Evolutionary conservation across 2,113 vertebrate genomes (phyloP).

Genomic region (Mionectes macconnelli): DNA sequence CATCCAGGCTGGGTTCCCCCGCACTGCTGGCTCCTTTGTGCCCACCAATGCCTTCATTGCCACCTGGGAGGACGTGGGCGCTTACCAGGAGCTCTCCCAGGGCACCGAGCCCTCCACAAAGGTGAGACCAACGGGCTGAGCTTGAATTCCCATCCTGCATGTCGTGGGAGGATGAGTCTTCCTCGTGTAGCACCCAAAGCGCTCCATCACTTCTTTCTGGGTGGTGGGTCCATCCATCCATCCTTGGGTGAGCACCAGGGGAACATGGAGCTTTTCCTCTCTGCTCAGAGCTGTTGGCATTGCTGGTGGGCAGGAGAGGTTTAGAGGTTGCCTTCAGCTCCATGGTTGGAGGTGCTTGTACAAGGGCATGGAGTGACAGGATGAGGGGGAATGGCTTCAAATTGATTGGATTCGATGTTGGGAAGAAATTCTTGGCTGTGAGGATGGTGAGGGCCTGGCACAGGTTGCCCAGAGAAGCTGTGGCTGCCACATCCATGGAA

Average conservation of each 20-base stretch:
- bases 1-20: conserved; percentile 82
- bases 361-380: background rate
- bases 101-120: conserved; percentile 66
- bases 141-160: fast-evolving
- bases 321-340: background rate
- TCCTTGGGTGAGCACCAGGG: background rate
- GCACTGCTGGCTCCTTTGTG: conserved; percentile 63
- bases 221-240: background rate
- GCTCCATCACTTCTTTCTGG: background rate
- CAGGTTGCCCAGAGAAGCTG: background rate
- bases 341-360: background rate
- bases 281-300: background rate
- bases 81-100: conserved; percentile 81
- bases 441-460: fast-evolving
- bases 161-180: background rate
- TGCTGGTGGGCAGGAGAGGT: background rate
- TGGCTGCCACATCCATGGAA: background rate
- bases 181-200: fast-evolving
- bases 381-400: background rate
- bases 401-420: background rate
- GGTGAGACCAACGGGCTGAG: conserved; percentile 70
- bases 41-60: conserved; percentile 83
- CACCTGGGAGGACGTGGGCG: conserved; percentile 90
- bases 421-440: background rate
- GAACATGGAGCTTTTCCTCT: background rate